Conservation (phyloP, 2,113 vertebrate genomes). For the Triplophysa siluroides region DNA sequence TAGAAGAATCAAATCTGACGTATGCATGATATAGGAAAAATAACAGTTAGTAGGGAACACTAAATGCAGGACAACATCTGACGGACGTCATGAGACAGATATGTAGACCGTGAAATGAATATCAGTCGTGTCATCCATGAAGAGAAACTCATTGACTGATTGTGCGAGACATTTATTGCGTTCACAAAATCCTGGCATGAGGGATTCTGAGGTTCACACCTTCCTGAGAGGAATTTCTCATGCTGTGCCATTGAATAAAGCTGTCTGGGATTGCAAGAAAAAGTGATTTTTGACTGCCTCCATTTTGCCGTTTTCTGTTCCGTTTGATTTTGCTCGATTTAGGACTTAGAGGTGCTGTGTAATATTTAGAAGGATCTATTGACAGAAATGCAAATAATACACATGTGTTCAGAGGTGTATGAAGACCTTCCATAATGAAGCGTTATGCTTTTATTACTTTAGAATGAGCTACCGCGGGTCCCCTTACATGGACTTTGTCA, state of each 20-base stretch:
- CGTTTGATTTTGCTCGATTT: not conserved
- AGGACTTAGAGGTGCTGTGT: too few relatives aligned
- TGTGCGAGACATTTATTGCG: not conserved
- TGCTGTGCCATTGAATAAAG: not conserved
- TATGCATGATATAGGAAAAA: slow-evolving; percentile 3
- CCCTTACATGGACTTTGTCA: too few relatives aligned
- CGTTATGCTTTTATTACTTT: too few relatives aligned
- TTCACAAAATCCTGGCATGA: not conserved
- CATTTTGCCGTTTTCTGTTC: not conserved
- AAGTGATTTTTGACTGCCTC: not conserved
- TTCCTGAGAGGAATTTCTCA: slow-evolving; percentile 4
- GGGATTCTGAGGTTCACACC: not conserved
- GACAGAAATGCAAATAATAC: too few relatives aligned
- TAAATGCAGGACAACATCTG: not conserved
- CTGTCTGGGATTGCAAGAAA: slow-evolving; percentile 8
- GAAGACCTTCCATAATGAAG: too few relatives aligned
- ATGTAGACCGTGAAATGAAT: slow-evolving; percentile 7
- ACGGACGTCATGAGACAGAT: not conserved
- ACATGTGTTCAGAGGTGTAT: too few relatives aligned
- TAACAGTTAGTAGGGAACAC: slow-evolving; percentile 20
- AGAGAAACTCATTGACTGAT: slow-evolving; percentile 1
- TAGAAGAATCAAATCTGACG: slow-evolving; percentile 40
- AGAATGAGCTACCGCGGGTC: too few relatives aligned
- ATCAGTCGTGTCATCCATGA: not conserved
- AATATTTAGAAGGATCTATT: too few relatives aligned